Percentiles rank a stretch among this genome's conserved stretches.
Evolutionary conservation across 2,797 vertebrate genomes (phyloP).

Genomic region (Sternarchorhynchus goeldii): DNA sequence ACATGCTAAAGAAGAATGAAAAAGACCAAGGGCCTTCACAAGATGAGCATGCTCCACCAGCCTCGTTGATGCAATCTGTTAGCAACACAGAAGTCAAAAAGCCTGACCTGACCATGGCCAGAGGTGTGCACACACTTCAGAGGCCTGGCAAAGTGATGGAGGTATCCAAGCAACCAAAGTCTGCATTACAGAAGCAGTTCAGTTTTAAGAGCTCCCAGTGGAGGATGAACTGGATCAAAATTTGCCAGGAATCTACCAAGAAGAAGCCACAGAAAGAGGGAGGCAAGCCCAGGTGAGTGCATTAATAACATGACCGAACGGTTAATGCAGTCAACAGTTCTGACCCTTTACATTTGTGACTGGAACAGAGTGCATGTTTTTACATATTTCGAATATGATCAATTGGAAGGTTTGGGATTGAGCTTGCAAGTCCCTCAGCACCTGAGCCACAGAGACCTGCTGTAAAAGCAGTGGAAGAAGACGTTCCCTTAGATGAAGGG

Average conservation of each 20-base stretch:
- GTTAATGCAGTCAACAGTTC: too few relatives aligned
- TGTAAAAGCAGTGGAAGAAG: slow-evolving; percentile 67
- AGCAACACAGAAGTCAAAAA: slow-evolving; percentile 72
- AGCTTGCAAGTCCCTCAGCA: slow-evolving; percentile 74
- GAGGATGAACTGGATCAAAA: slow-evolving; percentile 82
- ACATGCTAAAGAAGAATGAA: neutral
- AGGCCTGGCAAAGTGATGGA: slow-evolving; percentile 71
- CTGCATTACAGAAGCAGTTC: slow-evolving; percentile 76
- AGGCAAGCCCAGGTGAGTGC: slow-evolving; percentile 82
- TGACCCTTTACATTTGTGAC: too few relatives aligned
- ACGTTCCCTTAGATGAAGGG: slow-evolving; percentile 77
- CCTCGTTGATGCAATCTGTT: slow-evolving; percentile 74
- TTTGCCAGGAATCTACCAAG: slow-evolving; percentile 77
- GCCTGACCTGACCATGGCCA: slow-evolving; percentile 73
- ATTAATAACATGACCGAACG: neutral
- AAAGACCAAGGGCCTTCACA: slow-evolving; percentile 64
- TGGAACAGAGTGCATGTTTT: too few relatives aligned
- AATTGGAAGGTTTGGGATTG: slow-evolving; percentile 83
- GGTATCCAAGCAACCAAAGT: slow-evolving; percentile 72
- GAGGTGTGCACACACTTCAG: slow-evolving; percentile 77
- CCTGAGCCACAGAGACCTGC: slow-evolving; percentile 54
- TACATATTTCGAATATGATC: too few relatives aligned
- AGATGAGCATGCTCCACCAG: slow-evolving; percentile 75
- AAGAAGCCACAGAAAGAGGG: slow-evolving; percentile 78
- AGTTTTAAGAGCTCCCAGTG: slow-evolving; percentile 67